Conservation (phyloP, 2,888 invertebrate species). For the Allophyes oxyacanthae region DNA sequence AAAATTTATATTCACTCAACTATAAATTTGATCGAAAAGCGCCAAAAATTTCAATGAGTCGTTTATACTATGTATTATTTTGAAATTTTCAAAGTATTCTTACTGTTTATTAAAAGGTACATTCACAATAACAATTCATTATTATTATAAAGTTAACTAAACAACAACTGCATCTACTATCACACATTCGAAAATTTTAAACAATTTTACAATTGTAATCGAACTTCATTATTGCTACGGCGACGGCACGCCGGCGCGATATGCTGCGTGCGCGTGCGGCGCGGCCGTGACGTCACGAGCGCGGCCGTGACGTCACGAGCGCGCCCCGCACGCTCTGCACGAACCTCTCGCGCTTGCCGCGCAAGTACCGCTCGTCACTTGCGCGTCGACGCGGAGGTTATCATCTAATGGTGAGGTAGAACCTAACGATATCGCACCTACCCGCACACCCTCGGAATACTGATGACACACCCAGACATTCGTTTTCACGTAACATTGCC, state of each 20-base stretch:
- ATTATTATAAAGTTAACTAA: constrained; percentile 87
- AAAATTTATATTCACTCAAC: constrained; percentile 70
- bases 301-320: too few species aligned
- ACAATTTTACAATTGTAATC: constrained; percentile 88
- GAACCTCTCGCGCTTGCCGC: constrained; percentile 17
- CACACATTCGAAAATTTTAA: constrained; percentile 90
- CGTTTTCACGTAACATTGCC: constrained; percentile 29
- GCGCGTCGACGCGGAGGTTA: constrained; percentile 53
- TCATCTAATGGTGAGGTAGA: constrained; percentile 66
- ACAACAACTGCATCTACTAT: constrained; percentile 90
- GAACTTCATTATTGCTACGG: constrained; percentile 88
- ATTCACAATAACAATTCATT: constrained; percentile 88
- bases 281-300: constrained; percentile 17
- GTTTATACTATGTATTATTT: constrained; percentile 71
- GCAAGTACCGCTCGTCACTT: constrained; percentile 52
- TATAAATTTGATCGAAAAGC: constrained; percentile 80
- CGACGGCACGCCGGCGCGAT: constrained; percentile 78
- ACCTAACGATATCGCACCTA: constrained; percentile 61
- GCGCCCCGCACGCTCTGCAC: constrained; percentile 24
- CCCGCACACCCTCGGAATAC: constrained; percentile 57
- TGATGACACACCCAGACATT: constrained; percentile 48
- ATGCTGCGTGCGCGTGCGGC: constrained; percentile 64
- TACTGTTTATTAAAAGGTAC: constrained; percentile 86
- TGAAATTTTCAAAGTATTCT: constrained; percentile 80
- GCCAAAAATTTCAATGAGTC: constrained; percentile 69